Evolutionary conservation across 1,140 invertebrate species (phyloP).

Genomic region (Galleria mellonella): DNA sequence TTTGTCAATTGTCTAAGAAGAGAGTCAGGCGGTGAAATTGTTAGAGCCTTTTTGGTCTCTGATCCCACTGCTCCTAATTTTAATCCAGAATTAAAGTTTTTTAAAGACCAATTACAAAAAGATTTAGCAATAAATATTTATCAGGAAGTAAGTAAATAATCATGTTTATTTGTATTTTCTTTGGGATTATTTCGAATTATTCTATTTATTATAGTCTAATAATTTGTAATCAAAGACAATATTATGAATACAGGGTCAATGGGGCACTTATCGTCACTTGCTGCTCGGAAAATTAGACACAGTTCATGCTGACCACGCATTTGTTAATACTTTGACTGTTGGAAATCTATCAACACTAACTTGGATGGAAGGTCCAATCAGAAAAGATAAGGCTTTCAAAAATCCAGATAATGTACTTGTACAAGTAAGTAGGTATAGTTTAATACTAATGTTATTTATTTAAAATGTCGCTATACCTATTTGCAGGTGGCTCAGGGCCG

Average conservation of each 20-base stretch:
- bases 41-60: constrained; percentile 77
- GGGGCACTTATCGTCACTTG: constrained; percentile 87
- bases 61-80: constrained; percentile 80
- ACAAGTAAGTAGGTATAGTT: constrained; percentile 60
- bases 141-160: constrained; percentile 75
- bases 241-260: constrained; percentile 75
- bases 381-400: constrained; percentile 41
- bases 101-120: constrained; percentile 78
- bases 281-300: constrained; percentile 64
- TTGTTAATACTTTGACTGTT: constrained; percentile 83
- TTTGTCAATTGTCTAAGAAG: constrained; percentile 84
- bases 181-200: too few relatives aligned
- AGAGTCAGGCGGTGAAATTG: constrained; percentile 80
- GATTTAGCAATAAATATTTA: constrained; percentile 89
- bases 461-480: too few relatives aligned
- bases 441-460: too few relatives aligned
- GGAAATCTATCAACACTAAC: constrained; percentile 90
- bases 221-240: too few relatives aligned
- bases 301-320: constrained; percentile 79
- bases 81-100: constrained; percentile 77
- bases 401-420: constrained; percentile 57
- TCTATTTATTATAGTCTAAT: too few relatives aligned
- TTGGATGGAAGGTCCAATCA: constrained; percentile 84
- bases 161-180: too few relatives aligned
- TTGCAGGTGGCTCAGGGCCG: too few relatives aligned